phyloP scores from a whole-genome alignment of 2,113 vertebrate species.

The Picathartes gymnocephalus region DNA sequence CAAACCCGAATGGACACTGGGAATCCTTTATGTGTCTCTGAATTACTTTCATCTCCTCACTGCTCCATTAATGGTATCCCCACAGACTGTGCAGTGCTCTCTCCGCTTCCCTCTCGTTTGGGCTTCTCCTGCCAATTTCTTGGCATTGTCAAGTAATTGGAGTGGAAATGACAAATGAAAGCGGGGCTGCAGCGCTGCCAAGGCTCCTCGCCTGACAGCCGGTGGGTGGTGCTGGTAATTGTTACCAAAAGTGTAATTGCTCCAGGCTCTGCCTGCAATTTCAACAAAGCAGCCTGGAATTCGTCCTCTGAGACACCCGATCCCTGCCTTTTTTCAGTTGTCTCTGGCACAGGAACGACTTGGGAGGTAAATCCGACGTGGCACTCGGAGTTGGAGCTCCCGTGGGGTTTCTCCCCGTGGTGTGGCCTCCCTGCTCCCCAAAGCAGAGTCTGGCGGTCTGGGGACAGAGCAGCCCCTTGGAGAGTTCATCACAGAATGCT shows the following conservation, averaged over 20 bases:
- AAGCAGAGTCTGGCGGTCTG: background rate
- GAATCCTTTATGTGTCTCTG: background rate
- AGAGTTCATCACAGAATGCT: background rate
- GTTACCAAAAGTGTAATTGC: slow-evolving; percentile 63
- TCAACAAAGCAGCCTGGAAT: slow-evolving; percentile 9
- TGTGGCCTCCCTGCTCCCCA: background rate
- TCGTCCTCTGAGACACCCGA: slow-evolving; percentile 13
- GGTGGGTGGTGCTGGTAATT: slow-evolving; percentile 43
- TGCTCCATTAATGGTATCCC: background rate
- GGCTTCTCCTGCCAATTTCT: slow-evolving; percentile 40
- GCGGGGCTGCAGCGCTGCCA: slow-evolving; percentile 46
- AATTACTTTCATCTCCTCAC: slow-evolving; percentile 18
- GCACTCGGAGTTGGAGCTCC: background rate
- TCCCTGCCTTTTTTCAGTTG: background rate
- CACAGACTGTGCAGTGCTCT: background rate
- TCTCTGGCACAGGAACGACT: background rate
- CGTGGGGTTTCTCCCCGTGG: background rate
- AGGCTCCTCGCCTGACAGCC: slow-evolving; percentile 43
- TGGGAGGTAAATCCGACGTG: background rate
- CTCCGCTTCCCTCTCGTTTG: background rate
- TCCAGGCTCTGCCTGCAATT: slow-evolving; percentile 17
- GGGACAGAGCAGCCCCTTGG: background rate
- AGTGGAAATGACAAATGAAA: slow-evolving; percentile 56
- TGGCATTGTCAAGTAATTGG: slow-evolving; percentile 53
- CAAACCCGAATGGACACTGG: background rate